Conservation (phyloP, 2,888 invertebrate genomes). For the Lymantria monacha region DNA sequence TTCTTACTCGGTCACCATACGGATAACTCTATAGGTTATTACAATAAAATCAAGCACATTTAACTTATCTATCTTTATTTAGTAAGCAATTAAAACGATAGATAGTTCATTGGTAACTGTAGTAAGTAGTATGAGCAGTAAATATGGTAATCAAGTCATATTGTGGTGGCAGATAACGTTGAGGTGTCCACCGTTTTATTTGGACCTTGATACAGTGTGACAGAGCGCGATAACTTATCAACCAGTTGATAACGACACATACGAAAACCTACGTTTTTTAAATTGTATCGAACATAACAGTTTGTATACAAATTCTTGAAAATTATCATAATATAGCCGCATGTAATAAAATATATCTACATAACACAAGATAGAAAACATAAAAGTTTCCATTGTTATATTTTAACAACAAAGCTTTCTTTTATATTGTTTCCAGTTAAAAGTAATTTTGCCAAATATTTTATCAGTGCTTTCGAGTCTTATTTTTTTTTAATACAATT, state of each 20-base stretch:
- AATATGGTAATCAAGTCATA: slow-evolving; percentile 18
- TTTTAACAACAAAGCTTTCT: neutral
- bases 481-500: too few relatives aligned
- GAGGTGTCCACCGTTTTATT: slow-evolving; percentile 25
- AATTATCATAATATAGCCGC: neutral
- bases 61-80: too few relatives aligned
- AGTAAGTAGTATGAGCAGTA: too few relatives aligned
- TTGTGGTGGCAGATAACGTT: slow-evolving; percentile 20
- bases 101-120: too few relatives aligned
- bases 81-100: too few relatives aligned
- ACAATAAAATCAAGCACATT: too few relatives aligned
- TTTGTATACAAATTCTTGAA: neutral
- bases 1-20: too few relatives aligned
- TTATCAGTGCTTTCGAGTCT: too few relatives aligned
- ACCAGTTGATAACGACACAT: slow-evolving; percentile 45
- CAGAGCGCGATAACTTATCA: slow-evolving; percentile 53
- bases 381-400: neutral
- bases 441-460: neutral
- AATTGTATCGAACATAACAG: neutral
- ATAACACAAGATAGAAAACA: too few relatives aligned
- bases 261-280: slow-evolving; percentile 41
- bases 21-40: too few relatives aligned
- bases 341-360: neutral
- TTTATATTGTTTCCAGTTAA: neutral
- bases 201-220: slow-evolving; percentile 53